These are phyloP conservation scores for Coleophora flavipennella DNA, from an alignment of 2,888 invertebrate genomes.

Conservation along the genomic window DNA sequence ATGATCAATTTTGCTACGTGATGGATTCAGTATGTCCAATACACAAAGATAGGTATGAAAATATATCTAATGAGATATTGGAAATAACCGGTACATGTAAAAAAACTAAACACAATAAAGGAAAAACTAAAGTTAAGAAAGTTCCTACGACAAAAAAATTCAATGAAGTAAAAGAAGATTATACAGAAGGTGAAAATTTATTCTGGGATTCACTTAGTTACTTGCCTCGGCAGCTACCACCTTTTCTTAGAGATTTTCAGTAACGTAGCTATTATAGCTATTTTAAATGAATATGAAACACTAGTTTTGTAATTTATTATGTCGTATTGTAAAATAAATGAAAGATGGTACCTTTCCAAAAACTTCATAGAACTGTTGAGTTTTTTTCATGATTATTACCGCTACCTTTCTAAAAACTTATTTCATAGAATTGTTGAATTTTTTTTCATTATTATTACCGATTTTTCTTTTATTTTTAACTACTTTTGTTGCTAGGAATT, in stretches of 20 bases:
- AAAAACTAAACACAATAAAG: neutral
- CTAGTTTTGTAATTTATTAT: neutral
- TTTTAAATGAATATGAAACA: no score
- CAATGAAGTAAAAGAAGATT: neutral
- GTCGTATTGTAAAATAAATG: neutral
- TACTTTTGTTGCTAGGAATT: no score
- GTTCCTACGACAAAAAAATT: neutral
- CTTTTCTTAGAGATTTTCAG: constrained; percentile 27
- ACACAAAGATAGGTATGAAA: constrained; percentile 19
- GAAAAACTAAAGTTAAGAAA: neutral
- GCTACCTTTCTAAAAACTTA: no score
- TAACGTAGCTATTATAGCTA: no score
- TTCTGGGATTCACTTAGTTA: constrained; percentile 33
- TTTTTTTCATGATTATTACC: no score
- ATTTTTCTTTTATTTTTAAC: no score
- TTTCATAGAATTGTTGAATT: no score
- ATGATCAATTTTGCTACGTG: constrained; percentile 23
- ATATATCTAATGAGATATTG: constrained; percentile 24
- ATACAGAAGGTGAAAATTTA: neutral
- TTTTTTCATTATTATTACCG: neutral
- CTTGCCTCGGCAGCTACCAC: constrained; percentile 45
- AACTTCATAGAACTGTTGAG: no score
- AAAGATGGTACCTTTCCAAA: no score
- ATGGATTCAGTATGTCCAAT: constrained; percentile 22
- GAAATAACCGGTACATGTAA: constrained; percentile 23